Evolutionary conservation across 2,797 vertebrate species (phyloP).

Genomic region (Sphaeramia orbicularis): DNA sequence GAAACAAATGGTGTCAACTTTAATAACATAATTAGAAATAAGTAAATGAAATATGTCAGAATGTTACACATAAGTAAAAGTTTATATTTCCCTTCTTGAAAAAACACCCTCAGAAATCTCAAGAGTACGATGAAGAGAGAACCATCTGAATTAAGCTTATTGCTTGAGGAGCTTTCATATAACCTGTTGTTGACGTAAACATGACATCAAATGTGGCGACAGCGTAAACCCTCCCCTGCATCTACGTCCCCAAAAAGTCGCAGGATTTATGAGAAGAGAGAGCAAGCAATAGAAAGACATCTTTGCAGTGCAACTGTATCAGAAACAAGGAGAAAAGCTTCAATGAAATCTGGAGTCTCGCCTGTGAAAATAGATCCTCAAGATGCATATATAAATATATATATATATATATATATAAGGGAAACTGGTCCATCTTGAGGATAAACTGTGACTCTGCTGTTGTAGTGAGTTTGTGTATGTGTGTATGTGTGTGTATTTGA

Average conservation of each 20-base stretch:
- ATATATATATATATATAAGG: background rate
- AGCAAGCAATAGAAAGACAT: conserved; percentile 77
- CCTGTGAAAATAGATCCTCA: conserved; percentile 24
- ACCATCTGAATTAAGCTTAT: conserved; percentile 77
- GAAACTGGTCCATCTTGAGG: conserved; percentile 32
- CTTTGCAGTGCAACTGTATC: conserved; percentile 78
- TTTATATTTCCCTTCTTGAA: background rate
- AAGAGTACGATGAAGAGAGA: conserved; percentile 34
- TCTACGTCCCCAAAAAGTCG: conserved; percentile 18
- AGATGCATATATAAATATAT: background rate
- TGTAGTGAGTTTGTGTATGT: conserved; percentile 16
- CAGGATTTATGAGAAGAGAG: conserved; percentile 73
- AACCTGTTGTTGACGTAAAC: conserved; percentile 31
- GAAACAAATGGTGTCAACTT: background rate
- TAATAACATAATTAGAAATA: background rate
- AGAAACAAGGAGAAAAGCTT: conserved; percentile 61
- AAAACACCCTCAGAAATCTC: background rate
- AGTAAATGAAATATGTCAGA: conserved; percentile 8
- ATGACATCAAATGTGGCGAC: conserved; percentile 23
- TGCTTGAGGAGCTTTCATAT: conserved; percentile 77
- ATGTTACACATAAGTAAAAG: conserved; percentile 6
- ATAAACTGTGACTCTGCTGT: conserved; percentile 36
- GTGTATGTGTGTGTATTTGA: conserved; percentile 31
- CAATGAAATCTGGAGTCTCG: conserved; percentile 9
- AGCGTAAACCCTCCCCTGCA: conserved; percentile 3